Conservation (phyloP, 2,797 vertebrate species). For the Sparidentex hasta region DNA sequence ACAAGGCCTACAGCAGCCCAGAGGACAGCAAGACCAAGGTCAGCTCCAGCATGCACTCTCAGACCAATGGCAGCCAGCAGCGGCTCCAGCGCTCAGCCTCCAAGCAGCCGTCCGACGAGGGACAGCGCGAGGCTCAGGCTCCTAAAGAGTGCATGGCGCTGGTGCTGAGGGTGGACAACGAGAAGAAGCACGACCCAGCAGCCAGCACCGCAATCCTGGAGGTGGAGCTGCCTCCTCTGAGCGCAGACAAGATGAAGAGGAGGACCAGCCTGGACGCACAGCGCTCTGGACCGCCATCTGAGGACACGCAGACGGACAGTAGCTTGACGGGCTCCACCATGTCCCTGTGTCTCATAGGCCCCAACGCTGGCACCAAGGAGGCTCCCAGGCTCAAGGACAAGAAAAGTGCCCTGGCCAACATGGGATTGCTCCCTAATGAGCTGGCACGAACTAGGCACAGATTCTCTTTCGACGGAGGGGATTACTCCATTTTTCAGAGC, state of each 20-base stretch:
- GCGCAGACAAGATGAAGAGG: constrained; percentile 77
- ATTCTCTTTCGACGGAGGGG: constrained; percentile 91
- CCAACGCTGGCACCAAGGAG: constrained; percentile 81
- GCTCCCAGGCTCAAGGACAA: constrained; percentile 84
- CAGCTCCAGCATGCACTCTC: constrained; percentile 87
- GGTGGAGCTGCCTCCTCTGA: constrained; percentile 72
- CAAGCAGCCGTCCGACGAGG: constrained; percentile 82
- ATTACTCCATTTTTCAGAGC: constrained; percentile 96
- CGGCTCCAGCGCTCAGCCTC: constrained; percentile 77
- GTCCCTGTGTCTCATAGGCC: constrained; percentile 92
- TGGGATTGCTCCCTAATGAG: constrained; percentile 84
- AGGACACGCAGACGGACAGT: constrained; percentile 88
- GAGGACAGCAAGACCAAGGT: constrained; percentile 85
- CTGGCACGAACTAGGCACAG: constrained; percentile 91
- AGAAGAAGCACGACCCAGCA: constrained; percentile 76
- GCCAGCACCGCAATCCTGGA: constrained; percentile 72
- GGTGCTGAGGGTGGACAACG: constrained; percentile 86
- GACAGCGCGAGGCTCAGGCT: constrained; percentile 61
- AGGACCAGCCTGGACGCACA: constrained; percentile 84
- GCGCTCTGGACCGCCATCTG: constrained; percentile 82
- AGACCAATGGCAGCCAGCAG: constrained; percentile 88
- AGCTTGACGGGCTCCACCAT: constrained; percentile 89
- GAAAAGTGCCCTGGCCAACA: constrained; percentile 78
- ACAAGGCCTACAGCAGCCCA: constrained; percentile 91
- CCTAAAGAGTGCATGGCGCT: constrained; percentile 85